These are phyloP conservation scores for Apostichopus japonicus DNA, from an alignment of 35 echinoderm and acorn worm species.

Conservation along the genomic window DNA sequence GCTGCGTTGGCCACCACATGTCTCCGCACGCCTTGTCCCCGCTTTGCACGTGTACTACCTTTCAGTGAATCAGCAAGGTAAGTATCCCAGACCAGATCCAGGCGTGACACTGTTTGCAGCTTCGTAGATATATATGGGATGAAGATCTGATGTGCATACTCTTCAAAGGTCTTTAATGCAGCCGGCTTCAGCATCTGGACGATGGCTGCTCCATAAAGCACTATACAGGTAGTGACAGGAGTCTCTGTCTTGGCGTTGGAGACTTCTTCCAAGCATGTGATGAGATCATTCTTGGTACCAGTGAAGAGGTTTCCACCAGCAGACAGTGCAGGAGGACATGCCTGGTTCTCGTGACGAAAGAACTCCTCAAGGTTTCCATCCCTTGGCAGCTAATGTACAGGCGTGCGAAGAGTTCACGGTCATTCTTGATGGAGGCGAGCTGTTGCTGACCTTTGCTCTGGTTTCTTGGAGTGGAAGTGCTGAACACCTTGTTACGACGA, in stretches of 20 bases:
- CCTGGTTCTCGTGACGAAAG: too few relatives aligned
- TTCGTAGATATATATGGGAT: too few relatives aligned
- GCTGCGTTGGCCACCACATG: constrained; percentile 21
- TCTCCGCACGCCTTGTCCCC: constrained; percentile 48
- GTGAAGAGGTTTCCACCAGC: background rate
- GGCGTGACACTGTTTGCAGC: too few relatives aligned
- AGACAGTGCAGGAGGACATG: constrained; percentile 50
- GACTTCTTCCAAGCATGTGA: constrained; percentile 38
- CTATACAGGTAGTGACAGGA: constrained; percentile 3
- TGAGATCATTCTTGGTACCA: constrained; percentile 54
- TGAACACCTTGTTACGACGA: background rate
- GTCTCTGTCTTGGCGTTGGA: background rate
- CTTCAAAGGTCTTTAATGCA: background rate
- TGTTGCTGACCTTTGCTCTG: too few relatives aligned
- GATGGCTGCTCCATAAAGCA: constrained; percentile 27
- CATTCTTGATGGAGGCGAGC: too few relatives aligned
- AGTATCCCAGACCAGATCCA: too few relatives aligned
- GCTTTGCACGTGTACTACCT: too few relatives aligned
- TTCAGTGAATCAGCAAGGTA: too few relatives aligned
- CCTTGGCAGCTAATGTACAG: too few relatives aligned
- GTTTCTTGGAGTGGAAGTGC: too few relatives aligned
- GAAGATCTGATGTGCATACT: constrained; percentile 40
- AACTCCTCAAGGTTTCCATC: too few relatives aligned
- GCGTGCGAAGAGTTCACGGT: too few relatives aligned
- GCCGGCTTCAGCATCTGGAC: constrained; percentile 9